A percentile compares a stretch with the other conserved stretches of the same genome.
Evolutionary conservation across 2,113 vertebrate species (phyloP).

Genomic region (Alces alces): DNA sequence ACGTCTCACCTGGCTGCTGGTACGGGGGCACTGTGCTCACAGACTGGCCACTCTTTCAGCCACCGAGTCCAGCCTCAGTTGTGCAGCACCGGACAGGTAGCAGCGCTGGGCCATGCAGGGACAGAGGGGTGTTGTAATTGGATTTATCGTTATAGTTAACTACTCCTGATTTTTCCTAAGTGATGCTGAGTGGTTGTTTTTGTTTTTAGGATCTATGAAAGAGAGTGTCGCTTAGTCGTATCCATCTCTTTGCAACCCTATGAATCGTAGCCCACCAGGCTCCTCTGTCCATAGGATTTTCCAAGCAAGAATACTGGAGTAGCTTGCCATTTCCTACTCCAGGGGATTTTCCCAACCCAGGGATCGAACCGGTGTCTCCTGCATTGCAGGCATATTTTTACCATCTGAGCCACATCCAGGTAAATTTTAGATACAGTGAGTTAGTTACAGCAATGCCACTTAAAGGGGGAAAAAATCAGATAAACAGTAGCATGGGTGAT

Average conservation of each 20-base stretch:
- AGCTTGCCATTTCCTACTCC: not conserved
- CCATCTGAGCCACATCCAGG: not conserved
- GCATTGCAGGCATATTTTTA: not conserved
- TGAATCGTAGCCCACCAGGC: not conserved
- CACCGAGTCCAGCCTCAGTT: not conserved
- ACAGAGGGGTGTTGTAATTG: not conserved
- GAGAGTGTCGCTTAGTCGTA: not conserved
- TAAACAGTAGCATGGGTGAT: not conserved
- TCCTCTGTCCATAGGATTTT: not conserved
- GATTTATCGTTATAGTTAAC: not conserved
- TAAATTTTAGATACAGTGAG: not conserved
- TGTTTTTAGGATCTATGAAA: not conserved
- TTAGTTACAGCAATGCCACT: not conserved
- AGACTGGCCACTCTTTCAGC: not conserved
- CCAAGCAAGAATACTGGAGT: not conserved
- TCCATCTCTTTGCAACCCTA: not conserved
- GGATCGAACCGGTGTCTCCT: not conserved
- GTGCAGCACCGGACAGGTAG: not conserved
- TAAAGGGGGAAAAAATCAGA: not conserved
- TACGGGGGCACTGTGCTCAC: too few relatives aligned
- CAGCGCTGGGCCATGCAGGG: not conserved
- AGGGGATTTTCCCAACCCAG: not conserved
- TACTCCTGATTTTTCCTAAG: not conserved
- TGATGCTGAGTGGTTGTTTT: not conserved
- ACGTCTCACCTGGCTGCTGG: not conserved